Conservation (phyloP, 2,113 vertebrate genomes). For the Myiozetetes cayanensis region DNA sequence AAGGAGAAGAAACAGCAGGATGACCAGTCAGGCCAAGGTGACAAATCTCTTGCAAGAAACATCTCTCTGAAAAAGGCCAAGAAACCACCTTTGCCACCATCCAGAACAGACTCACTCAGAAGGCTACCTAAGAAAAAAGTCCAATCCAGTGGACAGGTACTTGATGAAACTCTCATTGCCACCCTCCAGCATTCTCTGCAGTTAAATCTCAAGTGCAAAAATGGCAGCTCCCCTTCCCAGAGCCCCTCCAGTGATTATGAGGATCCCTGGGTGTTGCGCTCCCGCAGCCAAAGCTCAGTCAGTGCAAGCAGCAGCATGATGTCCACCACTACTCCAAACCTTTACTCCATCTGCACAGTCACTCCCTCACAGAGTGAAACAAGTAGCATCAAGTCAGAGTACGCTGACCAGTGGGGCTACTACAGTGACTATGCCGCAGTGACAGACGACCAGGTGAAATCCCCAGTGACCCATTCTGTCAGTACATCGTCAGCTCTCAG, state of each 20-base stretch:
- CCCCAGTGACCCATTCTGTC: conserved; percentile 53
- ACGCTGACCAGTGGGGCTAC: conserved; percentile 92
- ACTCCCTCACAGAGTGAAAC: conserved; percentile 93
- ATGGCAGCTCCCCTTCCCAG: conserved; percentile 86
- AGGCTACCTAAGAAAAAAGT: conserved; percentile 81
- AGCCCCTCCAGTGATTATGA: conserved; percentile 94
- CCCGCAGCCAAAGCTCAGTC: conserved; percentile 90
- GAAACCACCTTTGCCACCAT: conserved; percentile 91
- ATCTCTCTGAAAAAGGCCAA: conserved; percentile 93
- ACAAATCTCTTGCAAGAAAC: conserved; percentile 84
- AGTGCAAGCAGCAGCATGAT: conserved; percentile 85
- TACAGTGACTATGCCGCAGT: conserved; percentile 81
- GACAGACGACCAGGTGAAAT: conserved; percentile 74
- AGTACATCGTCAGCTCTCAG: conserved; percentile 45
- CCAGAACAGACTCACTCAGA: conserved; percentile 91
- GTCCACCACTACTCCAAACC: conserved; percentile 79
- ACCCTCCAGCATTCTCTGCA: conserved; percentile 91
- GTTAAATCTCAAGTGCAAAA: conserved; percentile 82
- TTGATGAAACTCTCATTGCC: conserved; percentile 91
- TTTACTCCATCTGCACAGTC: conserved; percentile 86
- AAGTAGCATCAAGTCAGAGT: conserved; percentile 92
- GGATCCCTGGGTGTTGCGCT: conserved; percentile 90
- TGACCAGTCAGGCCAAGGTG: conserved; percentile 73
- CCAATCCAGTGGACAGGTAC: conserved; percentile 74
- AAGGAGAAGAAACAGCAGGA: conserved; percentile 74